Base-by-base conservation (phyloP, 2,113 vertebrate species). In the Carettochelys insculpta region DNA sequence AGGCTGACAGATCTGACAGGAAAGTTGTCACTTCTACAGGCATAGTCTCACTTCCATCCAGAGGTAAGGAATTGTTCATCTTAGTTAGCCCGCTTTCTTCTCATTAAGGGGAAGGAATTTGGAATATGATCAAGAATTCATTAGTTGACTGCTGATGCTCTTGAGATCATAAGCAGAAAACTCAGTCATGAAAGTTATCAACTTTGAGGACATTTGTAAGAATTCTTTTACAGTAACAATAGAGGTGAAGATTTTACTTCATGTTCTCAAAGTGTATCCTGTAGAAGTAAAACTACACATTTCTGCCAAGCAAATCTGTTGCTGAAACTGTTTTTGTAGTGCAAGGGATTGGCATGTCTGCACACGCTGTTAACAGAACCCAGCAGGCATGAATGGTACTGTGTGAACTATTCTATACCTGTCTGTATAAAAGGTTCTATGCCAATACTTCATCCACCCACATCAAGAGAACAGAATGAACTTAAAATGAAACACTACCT, bases 1-100 rank as follows among this genome's bases (percentile, higher is more conserved):
- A 58, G 54, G 29, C 54, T 58, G 56, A 58, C 12, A 8, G 34
- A n/a, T 14, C 61, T 65, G 34, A 65, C 19, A 61, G 95, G 91
- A 93, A 95, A 90, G 95, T 83, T 93, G 88, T 93, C 95, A 94
- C 93, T 95, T 96, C 93, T 89, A 96, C 94, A 94, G 91, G 85
- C 90, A 92, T 84, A 95, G 90, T 92, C 83, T 96, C 16, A 0
- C 94, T 97, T 96, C 91, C 92, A 95, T 90, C 88, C 92, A 96
- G 92, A 94, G 94, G 94, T 90, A 1, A 94, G 94, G 92, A 90
- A 96, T 91, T 34, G 31, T 65, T 90, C 92, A 93, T 92, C 92
- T 91, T 53, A 50, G 80, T 45, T 43, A 31, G 50, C 84, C 88
- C 93, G 95, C 94, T 86, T 93, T 85, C 94, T 89, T 92, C 92